Base-by-base conservation (phyloP, 2,888 invertebrate species). In the Priocnemis perturbator region DNA sequence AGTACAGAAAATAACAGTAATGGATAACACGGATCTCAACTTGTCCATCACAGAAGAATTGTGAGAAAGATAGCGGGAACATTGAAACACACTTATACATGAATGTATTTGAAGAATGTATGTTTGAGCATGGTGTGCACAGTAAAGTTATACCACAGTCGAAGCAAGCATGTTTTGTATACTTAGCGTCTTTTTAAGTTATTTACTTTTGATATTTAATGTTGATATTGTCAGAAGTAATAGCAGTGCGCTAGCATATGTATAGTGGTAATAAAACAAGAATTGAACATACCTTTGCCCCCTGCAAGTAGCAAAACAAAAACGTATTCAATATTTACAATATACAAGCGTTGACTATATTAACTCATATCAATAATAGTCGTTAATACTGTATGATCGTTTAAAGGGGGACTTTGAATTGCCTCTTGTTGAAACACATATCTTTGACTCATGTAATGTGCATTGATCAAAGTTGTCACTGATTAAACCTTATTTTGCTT, bases 201-300 rank as follows among this genome's bases (percentile, higher is more conserved):
- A 50, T 50, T 50, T 50, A 50, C 19, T 61, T 26, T 68, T 37
- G 60, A 69, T 20, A 60, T 64, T 69, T 63, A 66, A 56, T 44
- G 56, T 58, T 74, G 74, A 76, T 62, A 69, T 61, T 64, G 50
- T 72, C 62, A 60, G 45, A 68, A 67, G 50, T 63, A 44, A 76
- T 69, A 75, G 77, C 78, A 64, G 66, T 77, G 81, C 71, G 66
- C 69, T 71, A 60, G 73, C 73, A 73, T 70, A 68, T 70, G 55
- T 62, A 69, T 67, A 77, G 77, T 77, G 71, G 66, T 77, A 37
- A 37, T 37, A 67, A 73, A 81, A 72, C 73, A 84, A 84, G 84
- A 86, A 82, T 86, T 85, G 77, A 91, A 92, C 92, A 89, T 92
- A 92, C 92, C 92, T 92, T 92, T 88, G 92, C 92, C 90, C 91